Base-by-base conservation (phyloP, 2,797 vertebrate genomes). In the Crypturellus tataupa region DNA sequence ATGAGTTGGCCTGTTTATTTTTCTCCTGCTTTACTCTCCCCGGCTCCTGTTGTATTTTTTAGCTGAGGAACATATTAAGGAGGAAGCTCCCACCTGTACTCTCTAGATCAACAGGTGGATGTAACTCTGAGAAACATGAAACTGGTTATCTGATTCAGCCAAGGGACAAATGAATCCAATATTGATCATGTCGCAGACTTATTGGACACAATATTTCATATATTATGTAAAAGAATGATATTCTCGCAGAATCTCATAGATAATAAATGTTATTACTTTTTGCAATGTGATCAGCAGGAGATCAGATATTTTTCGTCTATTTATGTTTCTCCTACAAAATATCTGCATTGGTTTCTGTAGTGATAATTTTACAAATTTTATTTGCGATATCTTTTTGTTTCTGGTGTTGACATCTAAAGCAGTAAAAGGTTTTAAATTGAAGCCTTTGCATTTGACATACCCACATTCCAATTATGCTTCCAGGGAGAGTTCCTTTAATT, bases 61-160 rank as follows among this genome's bases (percentile, higher is more conserved):
- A 91, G 35, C 27, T 60, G 35, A 25, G 59, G 59, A 82, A 37
- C 46, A 64, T 29, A 79, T 81, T 86, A 87, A 80, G 72, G 77
- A 91, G 82, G 56, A 69, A 77, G 89, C 67, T 89, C 73, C 80
- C 51, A 68, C 51, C 17, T 89, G 63, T 89, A 87, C 85, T 87
- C 90, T 93, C 51, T 87, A 58, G 60, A 93, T 95, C 91, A 94
- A 95, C 92, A 91, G 63, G 87, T 94, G 79, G 64, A 93, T 78
- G 44, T 71, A 73, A 78, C 73, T 0, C 0, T 65, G 55, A 55
- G 65, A 87, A 92, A 80, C 63, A n/a, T 89, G 55, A 89, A 63
- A 56, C 40, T 77, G 42, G 25, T 79, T 95, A 75, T 81, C 85
- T 84, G 87, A 72, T 64, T 55, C 44, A 80, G 71, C 82, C 73